Base-by-base conservation (phyloP, 2,797 vertebrate genomes). In the Anomalospiza imberbis region DNA sequence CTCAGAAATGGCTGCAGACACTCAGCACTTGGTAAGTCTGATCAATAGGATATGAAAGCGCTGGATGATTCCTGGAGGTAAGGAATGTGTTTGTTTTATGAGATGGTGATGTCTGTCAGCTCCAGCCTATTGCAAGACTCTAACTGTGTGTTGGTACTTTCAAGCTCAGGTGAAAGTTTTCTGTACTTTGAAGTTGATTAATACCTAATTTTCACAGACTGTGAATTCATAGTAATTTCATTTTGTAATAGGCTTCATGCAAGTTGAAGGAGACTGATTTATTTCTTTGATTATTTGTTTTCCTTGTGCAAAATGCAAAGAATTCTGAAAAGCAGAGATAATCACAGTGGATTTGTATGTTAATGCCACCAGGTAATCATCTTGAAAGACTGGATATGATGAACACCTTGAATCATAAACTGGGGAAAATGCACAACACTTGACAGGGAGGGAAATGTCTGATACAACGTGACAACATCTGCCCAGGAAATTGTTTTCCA, bases 401-500 rank as follows among this genome's bases (percentile, higher is more conserved):
- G 95, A 96, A 96, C 85, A 91, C 79, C 36, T 91, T 79, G 80
- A 84, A 91, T 90, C 93, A 94, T 95, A 97, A 97, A 97, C 87
- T 71, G 94, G 78, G 79, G 63, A 55, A 96, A 96, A 95, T 93
- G 75, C 92, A 87, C 83, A 87, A 45, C 50, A 36, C 68, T 95
- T 93, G 85, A 87, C 85, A 96, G 75, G 73, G 65, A 95, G 22
- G 48, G 79, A 91, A 93, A 90, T 84, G 93, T 95, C 94, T 88
- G 95, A 89, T 68, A 96, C 75, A 92, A 63, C 48, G 70, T 81
- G 75, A 91, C 97, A 95, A 94, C 96, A 95, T 96, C 95, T 97
- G 95, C 93, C 75, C 87, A 91, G 90, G 91, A 97, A 97, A 96
- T 96, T 96, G 90, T 94, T 97, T 97, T 95, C 92, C 90, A 94